Base-by-base conservation (phyloP, 2,113 vertebrate species). In the Cricetomys ansorgei region DNA sequence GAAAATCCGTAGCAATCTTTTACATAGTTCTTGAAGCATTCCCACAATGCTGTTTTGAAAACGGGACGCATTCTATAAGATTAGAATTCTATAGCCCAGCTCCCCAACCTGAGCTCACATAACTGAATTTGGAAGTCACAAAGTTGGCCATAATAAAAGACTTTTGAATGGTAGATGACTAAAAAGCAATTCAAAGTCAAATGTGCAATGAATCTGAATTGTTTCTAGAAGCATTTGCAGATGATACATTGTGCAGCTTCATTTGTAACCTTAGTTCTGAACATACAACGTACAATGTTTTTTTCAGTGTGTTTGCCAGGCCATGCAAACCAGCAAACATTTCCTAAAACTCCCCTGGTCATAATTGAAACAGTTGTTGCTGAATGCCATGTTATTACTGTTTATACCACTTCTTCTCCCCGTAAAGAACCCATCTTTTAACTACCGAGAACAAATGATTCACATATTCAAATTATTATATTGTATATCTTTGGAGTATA, bases 1-100 rank as follows among this genome's bases (percentile, higher is more conserved):
- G 17, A 96, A 88, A 67, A 81, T 21, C 83, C 64, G 93, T 87
- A 89, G 89, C 94, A 53, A 29, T 84, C 85, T 92, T 96, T 96
- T 93, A 81, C 89, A 37, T 6, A 21, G 43, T 16, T 90, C 40
- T 89, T 17, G 27, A n/a, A 34, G 88, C 43, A 27, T 95, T 59
- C 37, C 31, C 19, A 34, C 40, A 83, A 29, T 73, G 25, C 29
- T 90, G 10, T 37, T n/a, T 40, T 29, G 84, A 96, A 37, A 69
- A n/a, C 48, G 9, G 16, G 5, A 93, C 89, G 93, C 62, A 76
- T 53, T 83, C 70, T 83, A 21, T 87, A 19, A 67, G 50, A 83
- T 57, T 92, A 0, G 59, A 96, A 93, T 19, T 88, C 50, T 43
- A 5, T 29, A 93, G 34, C 37, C 45, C 1, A 11, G 21, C 34